These are phyloP conservation scores for Stichodactyla helianthus DNA, from an alignment of 64 coral and sea anemone genomes.

Conservation along the genomic window DNA sequence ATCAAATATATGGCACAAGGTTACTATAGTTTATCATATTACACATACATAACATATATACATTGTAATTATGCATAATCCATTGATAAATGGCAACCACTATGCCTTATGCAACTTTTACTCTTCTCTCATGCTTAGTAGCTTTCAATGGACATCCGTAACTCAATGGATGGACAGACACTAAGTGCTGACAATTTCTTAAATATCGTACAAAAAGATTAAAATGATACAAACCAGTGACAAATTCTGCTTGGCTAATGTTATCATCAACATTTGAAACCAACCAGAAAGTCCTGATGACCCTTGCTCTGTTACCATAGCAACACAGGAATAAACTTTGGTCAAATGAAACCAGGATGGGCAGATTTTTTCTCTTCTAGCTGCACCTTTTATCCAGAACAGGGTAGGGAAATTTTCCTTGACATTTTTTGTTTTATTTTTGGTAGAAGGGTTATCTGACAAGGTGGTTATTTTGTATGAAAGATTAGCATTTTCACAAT, in stretches of 20 bases:
- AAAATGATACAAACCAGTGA: conserved; percentile 42
- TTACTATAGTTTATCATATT: background rate
- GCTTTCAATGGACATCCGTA: no score
- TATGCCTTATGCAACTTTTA: no score
- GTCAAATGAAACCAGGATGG: conserved; percentile 74
- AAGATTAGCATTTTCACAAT: background rate
- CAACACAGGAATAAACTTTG: conserved; percentile 77
- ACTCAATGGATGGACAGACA: no score
- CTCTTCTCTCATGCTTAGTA: no score
- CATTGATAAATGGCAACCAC: no score
- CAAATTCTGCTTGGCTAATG: conserved; percentile 63
- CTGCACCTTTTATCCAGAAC: conserved; percentile 72
- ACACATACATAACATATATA: background rate
- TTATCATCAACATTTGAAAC: conserved; percentile 68
- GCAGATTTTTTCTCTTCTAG: conserved; percentile 43
- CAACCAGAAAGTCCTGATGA: conserved; percentile 49
- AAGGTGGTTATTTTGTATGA: background rate
- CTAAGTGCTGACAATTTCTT: no score
- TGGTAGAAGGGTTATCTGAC: background rate
- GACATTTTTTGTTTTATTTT: background rate
- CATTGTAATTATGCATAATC: no score
- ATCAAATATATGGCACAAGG: background rate
- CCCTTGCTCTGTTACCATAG: conserved; percentile 13
- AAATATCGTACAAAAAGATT: no score
- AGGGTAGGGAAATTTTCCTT: conserved; percentile 11